A percentile compares a stretch with the other conserved stretches of the same genome.
Conservation (phyloP, 2,797 vertebrate species). For the Oreochromis mossambicus region DNA sequence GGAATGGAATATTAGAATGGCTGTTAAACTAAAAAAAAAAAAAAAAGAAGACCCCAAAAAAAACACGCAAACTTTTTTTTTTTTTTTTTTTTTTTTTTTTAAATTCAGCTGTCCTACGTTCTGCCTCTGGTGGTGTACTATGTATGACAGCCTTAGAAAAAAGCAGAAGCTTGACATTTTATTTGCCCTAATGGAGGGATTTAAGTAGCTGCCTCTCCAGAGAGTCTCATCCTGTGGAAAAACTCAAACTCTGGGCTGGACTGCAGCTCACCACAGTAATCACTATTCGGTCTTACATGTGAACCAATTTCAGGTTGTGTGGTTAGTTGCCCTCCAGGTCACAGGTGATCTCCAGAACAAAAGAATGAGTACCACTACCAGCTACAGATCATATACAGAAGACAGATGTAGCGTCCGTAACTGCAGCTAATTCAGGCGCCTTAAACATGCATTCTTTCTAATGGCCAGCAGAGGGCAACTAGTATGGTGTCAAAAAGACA, state of each 20-base stretch:
- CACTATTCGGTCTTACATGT: neutral
- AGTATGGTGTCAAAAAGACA: neutral
- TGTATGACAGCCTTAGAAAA: neutral
- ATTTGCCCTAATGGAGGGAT: neutral
- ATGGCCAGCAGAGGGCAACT: neutral
- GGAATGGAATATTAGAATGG: neutral
- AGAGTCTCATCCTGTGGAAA: neutral
- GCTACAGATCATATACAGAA: neutral
- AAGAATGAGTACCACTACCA: neutral
- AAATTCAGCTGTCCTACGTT: neutral
- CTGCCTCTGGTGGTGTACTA: neutral
- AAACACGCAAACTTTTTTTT: accelerated
- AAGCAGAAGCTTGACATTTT: neutral
- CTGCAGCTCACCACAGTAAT: neutral
- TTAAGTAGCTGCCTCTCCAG: neutral
- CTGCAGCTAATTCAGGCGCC: neutral
- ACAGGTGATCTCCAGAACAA: neutral
- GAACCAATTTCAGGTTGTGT: neutral
- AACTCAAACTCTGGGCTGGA: neutral
- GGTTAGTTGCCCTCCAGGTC: neutral
- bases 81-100: neutral
- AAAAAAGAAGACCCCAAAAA: neutral
- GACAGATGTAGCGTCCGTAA: neutral
- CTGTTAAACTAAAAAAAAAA: neutral
- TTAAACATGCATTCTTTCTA: neutral